A percentile compares a stretch with the other conserved stretches of the same genome.
These are phyloP conservation scores for Drosophila subquinaria DNA, from an alignment of 2,888 invertebrate genomes.

Conservation along the genomic window DNA sequence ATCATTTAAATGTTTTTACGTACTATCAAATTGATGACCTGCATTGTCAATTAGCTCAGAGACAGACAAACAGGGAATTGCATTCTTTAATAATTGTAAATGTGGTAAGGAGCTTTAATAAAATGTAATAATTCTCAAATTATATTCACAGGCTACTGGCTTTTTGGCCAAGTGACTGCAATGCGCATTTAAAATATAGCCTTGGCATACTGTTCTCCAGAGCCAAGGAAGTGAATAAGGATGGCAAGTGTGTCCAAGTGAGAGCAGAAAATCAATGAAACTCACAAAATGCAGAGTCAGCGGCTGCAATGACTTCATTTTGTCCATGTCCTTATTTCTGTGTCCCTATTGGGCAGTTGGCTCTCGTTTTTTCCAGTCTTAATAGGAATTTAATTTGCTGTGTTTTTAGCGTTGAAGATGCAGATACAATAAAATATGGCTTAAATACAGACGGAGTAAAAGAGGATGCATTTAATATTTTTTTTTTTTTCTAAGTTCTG, in stretches of 20 bases:
- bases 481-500: not conserved
- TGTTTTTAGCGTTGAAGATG: not conserved
- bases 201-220: conserved; percentile 31
- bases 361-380: not conserved
- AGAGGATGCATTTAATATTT: not conserved
- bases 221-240: conserved; percentile 43
- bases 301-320: conserved; percentile 36
- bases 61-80: not conserved
- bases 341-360: not conserved
- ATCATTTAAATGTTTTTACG: not conserved
- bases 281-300: conserved; percentile 60
- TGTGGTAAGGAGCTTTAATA: not conserved
- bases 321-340: not conserved
- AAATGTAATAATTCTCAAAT: conserved; percentile 6
- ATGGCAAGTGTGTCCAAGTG: conserved; percentile 26
- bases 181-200: conserved; percentile 73
- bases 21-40: not conserved
- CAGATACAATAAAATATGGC: not conserved
- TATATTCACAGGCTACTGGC: conserved; percentile 19
- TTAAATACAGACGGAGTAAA: not conserved
- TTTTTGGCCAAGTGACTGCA: conserved; percentile 67
- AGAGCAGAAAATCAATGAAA: conserved; percentile 67
- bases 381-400: conserved; percentile 7
- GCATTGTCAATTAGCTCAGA: not conserved
- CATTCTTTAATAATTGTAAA: not conserved